Evolutionary conservation across 2,797 vertebrate genomes (phyloP).

Genomic region (Smutsia temminckii): DNA sequence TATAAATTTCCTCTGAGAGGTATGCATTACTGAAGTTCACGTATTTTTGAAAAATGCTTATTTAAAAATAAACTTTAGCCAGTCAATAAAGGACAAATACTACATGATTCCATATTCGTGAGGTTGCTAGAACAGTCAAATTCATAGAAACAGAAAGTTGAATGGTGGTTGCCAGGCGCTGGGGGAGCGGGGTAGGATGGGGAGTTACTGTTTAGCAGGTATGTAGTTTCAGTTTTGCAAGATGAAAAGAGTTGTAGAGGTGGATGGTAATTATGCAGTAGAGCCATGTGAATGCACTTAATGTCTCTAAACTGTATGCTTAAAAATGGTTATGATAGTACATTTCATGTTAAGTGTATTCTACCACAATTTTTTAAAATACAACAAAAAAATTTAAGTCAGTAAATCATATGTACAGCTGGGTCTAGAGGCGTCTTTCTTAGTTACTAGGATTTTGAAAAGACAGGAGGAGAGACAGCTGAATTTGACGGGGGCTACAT

Average conservation of each 20-base stretch:
- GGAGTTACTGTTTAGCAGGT: not conserved
- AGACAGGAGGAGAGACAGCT: not conserved
- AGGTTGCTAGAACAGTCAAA: not conserved
- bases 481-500: not conserved
- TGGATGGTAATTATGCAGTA: not conserved
- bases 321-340: not conserved
- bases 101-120: not conserved
- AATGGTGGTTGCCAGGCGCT: not conserved
- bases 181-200: rapidly evolving
- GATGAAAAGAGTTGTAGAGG: not conserved
- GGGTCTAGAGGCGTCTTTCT: not conserved
- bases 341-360: not conserved
- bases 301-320: not conserved
- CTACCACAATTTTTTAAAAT: not conserved
- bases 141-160: not conserved
- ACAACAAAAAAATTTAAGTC: not conserved
- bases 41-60: not conserved
- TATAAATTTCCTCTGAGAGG: not conserved
- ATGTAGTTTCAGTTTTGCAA: not conserved
- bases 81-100: not conserved
- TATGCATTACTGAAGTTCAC: not conserved
- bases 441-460: not conserved
- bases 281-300: not conserved
- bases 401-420: not conserved
- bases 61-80: slow-evolving; percentile 21